Conservation (phyloP, 2,113 vertebrate genomes). For the Microcebus tavaratra region DNA sequence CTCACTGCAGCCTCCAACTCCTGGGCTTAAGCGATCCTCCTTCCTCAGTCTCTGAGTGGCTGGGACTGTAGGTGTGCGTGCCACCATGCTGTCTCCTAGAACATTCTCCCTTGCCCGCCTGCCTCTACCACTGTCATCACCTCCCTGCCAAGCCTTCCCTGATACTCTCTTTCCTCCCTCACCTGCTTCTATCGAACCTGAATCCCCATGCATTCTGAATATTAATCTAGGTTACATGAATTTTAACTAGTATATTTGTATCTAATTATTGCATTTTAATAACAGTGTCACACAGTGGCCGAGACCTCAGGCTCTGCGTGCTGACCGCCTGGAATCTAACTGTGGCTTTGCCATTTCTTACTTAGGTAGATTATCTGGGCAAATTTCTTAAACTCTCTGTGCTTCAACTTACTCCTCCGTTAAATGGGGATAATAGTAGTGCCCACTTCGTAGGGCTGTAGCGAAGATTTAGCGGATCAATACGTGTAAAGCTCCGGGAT, state of each 20-base stretch:
- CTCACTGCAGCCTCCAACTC: too few relatives aligned
- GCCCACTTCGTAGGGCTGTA: too few relatives aligned
- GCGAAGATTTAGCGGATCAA: background rate
- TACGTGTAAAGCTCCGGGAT: fast-evolving
- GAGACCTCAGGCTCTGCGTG: background rate
- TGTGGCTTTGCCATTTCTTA: background rate
- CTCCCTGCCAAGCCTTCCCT: background rate
- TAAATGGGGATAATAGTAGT: too few relatives aligned
- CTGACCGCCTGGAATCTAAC: background rate
- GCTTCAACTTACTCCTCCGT: background rate
- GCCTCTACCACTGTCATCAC: background rate
- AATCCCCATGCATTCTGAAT: background rate
- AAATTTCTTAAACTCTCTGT: background rate
- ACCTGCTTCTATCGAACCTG: background rate
- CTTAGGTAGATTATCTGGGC: background rate
- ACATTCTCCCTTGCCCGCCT: background rate
- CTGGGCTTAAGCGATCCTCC: too few relatives aligned
- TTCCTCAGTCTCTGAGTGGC: too few relatives aligned
- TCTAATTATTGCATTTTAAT: background rate
- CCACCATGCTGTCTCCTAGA: background rate
- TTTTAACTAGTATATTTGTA: background rate
- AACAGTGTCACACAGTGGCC: fast-evolving
- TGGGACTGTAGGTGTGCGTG: too few relatives aligned
- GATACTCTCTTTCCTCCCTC: background rate
- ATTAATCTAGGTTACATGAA: background rate